These are phyloP conservation scores for Ctenopoma multispine DNA, from an alignment of 2,797 vertebrate species.

Conservation along the genomic window DNA sequence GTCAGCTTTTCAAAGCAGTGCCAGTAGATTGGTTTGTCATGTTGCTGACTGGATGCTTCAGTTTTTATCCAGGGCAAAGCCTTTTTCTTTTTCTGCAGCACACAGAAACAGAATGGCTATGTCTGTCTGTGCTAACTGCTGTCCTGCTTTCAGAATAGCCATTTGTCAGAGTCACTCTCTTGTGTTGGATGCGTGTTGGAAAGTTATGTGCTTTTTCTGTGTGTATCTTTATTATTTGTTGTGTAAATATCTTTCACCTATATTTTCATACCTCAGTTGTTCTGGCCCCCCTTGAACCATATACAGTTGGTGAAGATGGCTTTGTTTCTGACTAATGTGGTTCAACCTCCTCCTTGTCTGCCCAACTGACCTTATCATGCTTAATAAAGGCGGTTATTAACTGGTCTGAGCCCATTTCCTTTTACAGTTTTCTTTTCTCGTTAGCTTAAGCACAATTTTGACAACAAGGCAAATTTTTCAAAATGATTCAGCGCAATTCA, in stretches of 20 bases:
- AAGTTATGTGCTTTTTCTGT: constrained; percentile 48
- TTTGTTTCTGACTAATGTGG: constrained; percentile 28
- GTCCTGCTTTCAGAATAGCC: constrained; percentile 62
- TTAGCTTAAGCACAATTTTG: too few species aligned
- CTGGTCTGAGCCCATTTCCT: constrained; percentile 37
- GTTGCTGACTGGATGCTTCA: constrained; percentile 78
- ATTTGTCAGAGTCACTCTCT: constrained; percentile 76
- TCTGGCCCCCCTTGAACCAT: neutral
- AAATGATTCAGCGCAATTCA: too few species aligned
- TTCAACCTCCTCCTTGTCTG: constrained; percentile 27
- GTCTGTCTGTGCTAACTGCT: constrained; percentile 58
- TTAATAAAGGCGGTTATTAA: constrained; percentile 52
- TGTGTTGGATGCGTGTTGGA: constrained; percentile 19
- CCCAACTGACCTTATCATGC: constrained; percentile 48
- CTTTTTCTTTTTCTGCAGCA: constrained; percentile 50
- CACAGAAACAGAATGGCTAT: constrained; percentile 51
- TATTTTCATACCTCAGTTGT: constrained; percentile 5
- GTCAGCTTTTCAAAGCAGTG: constrained; percentile 66
- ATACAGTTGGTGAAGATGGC: neutral
- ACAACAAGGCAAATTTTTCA: too few species aligned
- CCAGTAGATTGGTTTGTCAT: constrained; percentile 75
- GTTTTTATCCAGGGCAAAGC: constrained; percentile 70
- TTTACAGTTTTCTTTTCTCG: neutral
- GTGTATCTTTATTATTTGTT: constrained; percentile 20
- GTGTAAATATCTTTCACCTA: constrained; percentile 29